A percentile compares a stretch with the other conserved stretches of the same genome.
These are phyloP conservation scores for Holothuria leucospilota DNA, from an alignment of 53 echinoderm and acorn worm genomes.

Conservation along the genomic window DNA sequence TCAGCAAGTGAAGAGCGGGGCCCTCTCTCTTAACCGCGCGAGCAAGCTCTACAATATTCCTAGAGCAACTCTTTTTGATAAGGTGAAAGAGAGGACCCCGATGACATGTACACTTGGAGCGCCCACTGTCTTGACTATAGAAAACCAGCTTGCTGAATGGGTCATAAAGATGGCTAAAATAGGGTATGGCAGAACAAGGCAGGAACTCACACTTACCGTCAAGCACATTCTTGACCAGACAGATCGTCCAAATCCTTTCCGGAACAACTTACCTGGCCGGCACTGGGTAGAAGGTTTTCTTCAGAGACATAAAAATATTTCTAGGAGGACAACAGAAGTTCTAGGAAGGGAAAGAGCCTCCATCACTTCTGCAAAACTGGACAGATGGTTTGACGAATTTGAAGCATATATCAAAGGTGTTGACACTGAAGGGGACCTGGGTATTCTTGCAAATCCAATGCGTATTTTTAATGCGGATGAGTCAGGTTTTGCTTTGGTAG, in stretches of 20 bases:
- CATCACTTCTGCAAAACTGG: conserved; percentile 52
- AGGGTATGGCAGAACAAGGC: conserved; percentile 16
- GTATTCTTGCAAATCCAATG: conserved; percentile 32
- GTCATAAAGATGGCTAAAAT: conserved; percentile 22
- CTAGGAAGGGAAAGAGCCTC: conserved; percentile 50
- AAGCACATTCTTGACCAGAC: conserved; percentile 26
- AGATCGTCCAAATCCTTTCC: conserved; percentile 25
- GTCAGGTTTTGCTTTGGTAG: conserved; percentile 40
- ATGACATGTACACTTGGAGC: neutral
- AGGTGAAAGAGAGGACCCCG: neutral
- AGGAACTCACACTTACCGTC: conserved; percentile 3
- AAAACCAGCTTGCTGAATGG: conserved; percentile 28
- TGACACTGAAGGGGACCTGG: neutral
- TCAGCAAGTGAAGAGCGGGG: neutral
- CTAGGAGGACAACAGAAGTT: conserved; percentile 30
- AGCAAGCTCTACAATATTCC: neutral
- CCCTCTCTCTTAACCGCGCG: neutral
- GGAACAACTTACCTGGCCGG: conserved; percentile 20
- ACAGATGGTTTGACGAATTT: conserved; percentile 47
- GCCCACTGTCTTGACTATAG: neutral
- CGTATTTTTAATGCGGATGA: conserved; percentile 64
- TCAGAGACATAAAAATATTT: conserved; percentile 15
- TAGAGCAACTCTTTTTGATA: neutral
- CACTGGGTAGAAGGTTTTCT: too few species aligned
- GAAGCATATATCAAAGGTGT: neutral